Base-by-base conservation (phyloP, 2,888 invertebrate genomes). In the Acleris cristana region DNA sequence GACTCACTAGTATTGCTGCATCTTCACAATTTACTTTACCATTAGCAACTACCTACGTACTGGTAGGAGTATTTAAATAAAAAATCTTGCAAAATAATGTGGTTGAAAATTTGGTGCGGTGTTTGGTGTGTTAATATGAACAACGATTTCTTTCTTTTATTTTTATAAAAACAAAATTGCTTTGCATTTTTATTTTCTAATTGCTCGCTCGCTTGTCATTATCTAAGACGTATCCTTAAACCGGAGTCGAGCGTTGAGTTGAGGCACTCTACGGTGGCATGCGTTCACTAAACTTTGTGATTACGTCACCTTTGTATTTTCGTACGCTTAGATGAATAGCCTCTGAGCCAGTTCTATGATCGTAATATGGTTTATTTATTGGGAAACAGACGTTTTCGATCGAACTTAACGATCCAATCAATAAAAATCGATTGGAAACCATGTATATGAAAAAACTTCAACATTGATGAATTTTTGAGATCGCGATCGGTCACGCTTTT, bases 211-310 rank as follows among this genome's bases (percentile, higher is more conserved):
- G 48, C n/a, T 62, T 16, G 3, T 53, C 26, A 16, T 21, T 16
- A 26, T 48, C 10, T 40, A 53, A 67, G 57, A 58, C 58, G 58
- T 67, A 48, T 40, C 67, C 58, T 63, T 63, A 66, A 34, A n/a
- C 48, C 53, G 54, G 45, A 45, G 34, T 48, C 58, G 53, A 48
- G 58, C 62, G 52, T 48, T 49, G 49, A 58, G 45, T 53, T 49
- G 49, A 58, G 62, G 67, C 62, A 67, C 58, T 67, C 58, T 58
- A 51, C 53, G 45, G 44, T 52, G 62, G 54, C 48, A 44, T 71
- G 82, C 91, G 92, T 90, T 92, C 90, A 90, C 89, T 90, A 90
- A 90, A 91, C 91, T 90, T 87, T 89, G 80, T 73, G 76, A 84
- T 90, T 90, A 87, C 90, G 88, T 90, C 90, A 90, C 48, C 80